Base-by-base conservation (phyloP, 2,113 vertebrate genomes). In the Aegithalos caudatus region DNA sequence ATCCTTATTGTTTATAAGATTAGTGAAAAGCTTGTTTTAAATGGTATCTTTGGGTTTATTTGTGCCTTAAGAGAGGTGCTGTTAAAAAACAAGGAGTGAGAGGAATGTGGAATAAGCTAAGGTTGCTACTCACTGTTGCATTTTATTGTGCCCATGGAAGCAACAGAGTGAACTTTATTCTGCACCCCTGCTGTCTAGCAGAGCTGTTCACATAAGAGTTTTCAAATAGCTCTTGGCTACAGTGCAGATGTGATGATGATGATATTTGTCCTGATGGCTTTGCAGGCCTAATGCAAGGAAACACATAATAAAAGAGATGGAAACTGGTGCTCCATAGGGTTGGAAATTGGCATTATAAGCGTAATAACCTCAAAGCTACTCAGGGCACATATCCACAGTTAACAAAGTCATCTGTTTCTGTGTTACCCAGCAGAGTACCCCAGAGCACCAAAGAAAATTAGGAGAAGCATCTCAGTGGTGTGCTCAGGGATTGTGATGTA, bases 151-250 rank as follows among this genome's bases (percentile, higher is more conserved):
- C 51, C 86, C 10, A 3, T 61, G 64, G 45, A 71, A 62, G 60
- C 37, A 69, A 56, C 38, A 71, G 58, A 51, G 22, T 73, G 27
- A 67, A 74, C 47, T 94, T 73, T 57, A 73, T 71, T 86, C 67
- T 92, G 81, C 67, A 89, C 64, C 48, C 64, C 66, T 80, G 58
- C 80, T 93, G 67, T 88, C 62, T 69, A 60, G 48, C 51, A 69
- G 45, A 23, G 45, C 64, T 83, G 20, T 76, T 89, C 77, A 81
- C 44, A 65, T 81, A 51, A 0, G 11, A 81, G 27, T 72, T 94
- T 81, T 83, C 69, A 64, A 87, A 81, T 69, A 92, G 69, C 91
- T 94, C 48, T 81, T 95, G 93, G 93, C 91, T 94, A 57, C 87
- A 82, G 53, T 79, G 81, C 72, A 88, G 91, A 71, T 95, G 62